phyloP scores from a whole-genome alignment of 2,888 invertebrate species.

The Andrena chrysosceles region DNA sequence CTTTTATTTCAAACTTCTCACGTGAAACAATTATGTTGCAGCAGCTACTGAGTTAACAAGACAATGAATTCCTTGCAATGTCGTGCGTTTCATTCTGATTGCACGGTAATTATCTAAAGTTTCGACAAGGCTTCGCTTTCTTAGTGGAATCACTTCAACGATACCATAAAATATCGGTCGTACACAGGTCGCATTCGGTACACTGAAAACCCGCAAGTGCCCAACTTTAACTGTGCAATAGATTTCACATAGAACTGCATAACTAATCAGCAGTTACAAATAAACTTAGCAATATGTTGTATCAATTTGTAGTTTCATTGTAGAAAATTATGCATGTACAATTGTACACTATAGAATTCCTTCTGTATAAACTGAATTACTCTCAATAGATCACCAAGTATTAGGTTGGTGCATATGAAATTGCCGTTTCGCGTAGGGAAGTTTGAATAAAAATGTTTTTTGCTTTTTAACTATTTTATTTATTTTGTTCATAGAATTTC shows the following conservation, averaged over 20 bases:
- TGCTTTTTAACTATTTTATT: too few relatives aligned
- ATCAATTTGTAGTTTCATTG: not conserved
- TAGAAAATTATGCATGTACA: too few relatives aligned
- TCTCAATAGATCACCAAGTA: too few relatives aligned
- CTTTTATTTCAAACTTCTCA: constrained; percentile 23
- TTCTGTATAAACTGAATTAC: too few relatives aligned
- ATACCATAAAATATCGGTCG: constrained; percentile 54
- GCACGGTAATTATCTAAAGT: constrained; percentile 43
- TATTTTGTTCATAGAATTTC: too few relatives aligned
- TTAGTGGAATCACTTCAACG: constrained; percentile 58
- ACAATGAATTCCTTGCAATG: constrained; percentile 23
- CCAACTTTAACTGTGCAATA: constrained; percentile 26
- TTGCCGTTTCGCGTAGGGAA: too few relatives aligned
- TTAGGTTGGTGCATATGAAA: too few relatives aligned
- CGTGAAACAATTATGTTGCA: constrained; percentile 25
- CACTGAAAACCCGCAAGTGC: constrained; percentile 55
- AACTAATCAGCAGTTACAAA: constrained; percentile 2
- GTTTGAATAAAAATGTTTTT: too few relatives aligned
- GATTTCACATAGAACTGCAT: not conserved
- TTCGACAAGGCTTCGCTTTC: constrained; percentile 64
- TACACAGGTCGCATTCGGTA: constrained; percentile 37
- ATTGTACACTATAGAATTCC: too few relatives aligned
- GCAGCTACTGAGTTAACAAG: constrained; percentile 5
- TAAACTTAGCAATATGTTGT: not conserved
- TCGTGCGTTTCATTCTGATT: constrained; percentile 30